Conservation (phyloP, 2,888 invertebrate genomes). For the Iphiclides podalirius region DNA sequence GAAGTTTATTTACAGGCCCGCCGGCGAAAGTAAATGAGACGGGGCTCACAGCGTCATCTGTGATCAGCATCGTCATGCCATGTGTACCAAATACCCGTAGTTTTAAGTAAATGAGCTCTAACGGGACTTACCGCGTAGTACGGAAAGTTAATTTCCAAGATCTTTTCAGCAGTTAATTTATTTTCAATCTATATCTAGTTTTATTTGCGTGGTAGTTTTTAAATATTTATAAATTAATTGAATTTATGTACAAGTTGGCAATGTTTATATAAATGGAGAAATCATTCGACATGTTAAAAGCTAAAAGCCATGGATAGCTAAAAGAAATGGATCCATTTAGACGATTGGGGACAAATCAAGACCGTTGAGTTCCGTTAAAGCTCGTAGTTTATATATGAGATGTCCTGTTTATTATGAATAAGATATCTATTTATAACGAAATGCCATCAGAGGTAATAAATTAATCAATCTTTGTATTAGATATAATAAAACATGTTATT, state of each 20-base stretch:
- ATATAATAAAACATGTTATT: conserved; percentile 22
- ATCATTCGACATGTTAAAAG: too few species aligned
- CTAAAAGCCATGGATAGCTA: too few species aligned
- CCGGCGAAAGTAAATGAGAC: conserved; percentile 54
- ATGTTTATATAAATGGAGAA: too few species aligned
- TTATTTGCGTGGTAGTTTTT: background rate
- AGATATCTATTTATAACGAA: conserved; percentile 27
- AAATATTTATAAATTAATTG: too few species aligned
- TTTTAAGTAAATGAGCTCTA: conserved; percentile 24
- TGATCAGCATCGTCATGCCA: conserved; percentile 34
- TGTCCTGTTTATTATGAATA: conserved; percentile 21
- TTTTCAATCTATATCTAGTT: background rate
- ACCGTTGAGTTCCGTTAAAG: conserved; percentile 9
- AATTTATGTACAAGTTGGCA: too few species aligned
- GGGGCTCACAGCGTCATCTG: conserved; percentile 27
- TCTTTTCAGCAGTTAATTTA: background rate
- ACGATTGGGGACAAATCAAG: too few species aligned
- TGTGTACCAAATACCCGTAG: conserved; percentile 31
- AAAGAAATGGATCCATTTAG: too few species aligned
- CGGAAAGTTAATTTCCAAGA: background rate
- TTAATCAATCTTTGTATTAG: conserved; percentile 17
- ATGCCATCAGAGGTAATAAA: conserved; percentile 18
- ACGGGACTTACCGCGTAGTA: conserved; percentile 3
- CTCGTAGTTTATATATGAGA: conserved; percentile 21
- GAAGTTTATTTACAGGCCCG: conserved; percentile 52